phyloP scores from a whole-genome alignment of 2,888 invertebrate genomes.

The Dendrolimus houi region DNA sequence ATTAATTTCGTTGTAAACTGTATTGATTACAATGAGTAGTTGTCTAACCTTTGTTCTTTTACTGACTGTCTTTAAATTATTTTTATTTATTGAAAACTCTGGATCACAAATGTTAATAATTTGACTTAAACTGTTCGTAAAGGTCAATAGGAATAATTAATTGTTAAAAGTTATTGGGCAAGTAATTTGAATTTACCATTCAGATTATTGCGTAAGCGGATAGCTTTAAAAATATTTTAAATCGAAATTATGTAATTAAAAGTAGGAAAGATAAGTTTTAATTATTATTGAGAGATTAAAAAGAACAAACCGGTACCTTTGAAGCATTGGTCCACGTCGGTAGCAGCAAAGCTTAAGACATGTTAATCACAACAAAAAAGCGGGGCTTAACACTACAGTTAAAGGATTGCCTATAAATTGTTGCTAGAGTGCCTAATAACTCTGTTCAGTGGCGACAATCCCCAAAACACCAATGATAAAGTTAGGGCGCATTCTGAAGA shows the following conservation, averaged over 20 bases:
- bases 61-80: too few relatives aligned
- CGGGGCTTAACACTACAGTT: conserved; percentile 37
- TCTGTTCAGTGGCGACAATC: conserved; percentile 28
- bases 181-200: not conserved
- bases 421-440: conserved; percentile 15
- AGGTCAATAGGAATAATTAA: not conserved
- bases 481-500: conserved; percentile 39
- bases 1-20: too few relatives aligned
- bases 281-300: not conserved
- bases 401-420: conserved; percentile 34
- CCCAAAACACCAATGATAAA: conserved; percentile 31
- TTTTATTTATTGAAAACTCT: too few relatives aligned
- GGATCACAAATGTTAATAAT: not conserved
- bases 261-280: conserved; percentile 25
- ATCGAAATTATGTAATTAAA: conserved; percentile 35
- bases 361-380: conserved; percentile 69
- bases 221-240: conserved; percentile 40
- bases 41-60: too few relatives aligned
- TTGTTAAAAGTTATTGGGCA: not conserved
- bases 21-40: too few relatives aligned
- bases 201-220: conserved; percentile 49
- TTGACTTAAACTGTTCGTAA: not conserved
- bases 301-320: conserved; percentile 41
- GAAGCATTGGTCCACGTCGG: conserved; percentile 65
- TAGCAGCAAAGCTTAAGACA: conserved; percentile 70